Conservation (phyloP, 2,113 vertebrate genomes). For the Callipepla squamata region DNA sequence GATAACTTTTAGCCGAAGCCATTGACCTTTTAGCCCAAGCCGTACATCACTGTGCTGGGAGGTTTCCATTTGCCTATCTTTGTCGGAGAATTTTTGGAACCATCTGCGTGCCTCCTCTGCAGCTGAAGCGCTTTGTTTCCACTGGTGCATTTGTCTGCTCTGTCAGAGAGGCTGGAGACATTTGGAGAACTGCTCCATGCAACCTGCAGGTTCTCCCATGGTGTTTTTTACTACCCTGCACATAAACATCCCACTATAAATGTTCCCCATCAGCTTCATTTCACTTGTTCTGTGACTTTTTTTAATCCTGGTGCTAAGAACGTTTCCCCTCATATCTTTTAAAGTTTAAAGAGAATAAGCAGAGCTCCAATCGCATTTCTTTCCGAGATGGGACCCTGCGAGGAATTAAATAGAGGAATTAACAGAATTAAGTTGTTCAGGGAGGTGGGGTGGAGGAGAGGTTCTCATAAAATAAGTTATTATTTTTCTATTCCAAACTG, state of each 20-base stretch:
- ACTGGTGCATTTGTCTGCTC: background rate
- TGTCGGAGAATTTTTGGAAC: background rate
- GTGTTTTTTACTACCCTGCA: background rate
- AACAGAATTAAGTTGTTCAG: background rate
- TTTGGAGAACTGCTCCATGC: background rate
- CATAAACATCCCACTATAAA: background rate
- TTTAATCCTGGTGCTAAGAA: background rate
- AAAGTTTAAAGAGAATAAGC: background rate
- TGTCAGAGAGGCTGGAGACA: background rate
- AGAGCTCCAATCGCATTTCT: background rate
- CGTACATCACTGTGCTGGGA: background rate
- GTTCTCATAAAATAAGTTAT: background rate
- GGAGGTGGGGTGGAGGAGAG: background rate
- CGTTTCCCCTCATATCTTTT: background rate
- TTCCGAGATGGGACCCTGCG: background rate
- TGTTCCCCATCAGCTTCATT: background rate
- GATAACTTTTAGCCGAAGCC: constrained; percentile 4
- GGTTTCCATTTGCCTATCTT: background rate
- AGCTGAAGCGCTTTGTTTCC: background rate
- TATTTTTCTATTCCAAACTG: background rate
- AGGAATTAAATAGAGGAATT: background rate
- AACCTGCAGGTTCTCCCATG: background rate
- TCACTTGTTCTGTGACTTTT: background rate
- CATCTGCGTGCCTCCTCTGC: fast-evolving
- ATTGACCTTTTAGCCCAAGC: constrained; percentile 32